Percentiles rank a stretch among this genome's conserved stretches.
These are phyloP conservation scores for Thymelicus acteon DNA, from an alignment of 2,888 invertebrate species.

Conservation along the genomic window DNA sequence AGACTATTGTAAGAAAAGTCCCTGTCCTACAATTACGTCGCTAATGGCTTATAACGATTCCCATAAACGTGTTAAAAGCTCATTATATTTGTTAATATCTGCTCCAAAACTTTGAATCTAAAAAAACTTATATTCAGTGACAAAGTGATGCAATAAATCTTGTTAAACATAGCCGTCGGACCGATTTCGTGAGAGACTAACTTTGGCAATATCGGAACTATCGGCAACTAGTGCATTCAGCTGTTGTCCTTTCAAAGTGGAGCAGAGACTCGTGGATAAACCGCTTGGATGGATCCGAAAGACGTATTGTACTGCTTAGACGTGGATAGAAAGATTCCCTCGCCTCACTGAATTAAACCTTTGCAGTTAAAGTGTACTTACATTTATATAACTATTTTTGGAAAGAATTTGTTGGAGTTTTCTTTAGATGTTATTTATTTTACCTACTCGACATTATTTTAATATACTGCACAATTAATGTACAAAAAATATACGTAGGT, in stretches of 20 bases:
- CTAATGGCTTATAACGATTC: neutral
- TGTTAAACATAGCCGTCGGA: slow-evolving; percentile 43
- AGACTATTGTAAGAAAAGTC: neutral
- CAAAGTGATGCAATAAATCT: slow-evolving; percentile 22
- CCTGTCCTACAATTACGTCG: neutral
- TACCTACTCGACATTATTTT: no score
- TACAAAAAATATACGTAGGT: no score
- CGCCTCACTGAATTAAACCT: no score
- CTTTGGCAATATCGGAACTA: slow-evolving; percentile 51
- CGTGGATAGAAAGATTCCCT: neutral
- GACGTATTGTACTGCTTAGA: slow-evolving; percentile 32
- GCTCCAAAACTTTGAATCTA: neutral
- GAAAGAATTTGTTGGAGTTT: no score
- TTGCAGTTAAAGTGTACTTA: no score
- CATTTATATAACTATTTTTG: no score
- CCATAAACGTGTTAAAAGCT: neutral
- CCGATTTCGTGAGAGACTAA: slow-evolving; percentile 45
- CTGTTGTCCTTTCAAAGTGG: slow-evolving; percentile 45
- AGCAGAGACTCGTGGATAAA: slow-evolving; percentile 24
- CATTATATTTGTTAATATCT: slow-evolving; percentile 5
- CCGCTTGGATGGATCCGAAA: slow-evolving; percentile 15
- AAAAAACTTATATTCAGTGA: neutral
- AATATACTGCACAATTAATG: no score
- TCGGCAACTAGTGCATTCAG: slow-evolving; percentile 46
- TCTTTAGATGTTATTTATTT: no score